Conservation (phyloP, 2,888 invertebrate genomes). For the Habrosyne pyritoides region DNA sequence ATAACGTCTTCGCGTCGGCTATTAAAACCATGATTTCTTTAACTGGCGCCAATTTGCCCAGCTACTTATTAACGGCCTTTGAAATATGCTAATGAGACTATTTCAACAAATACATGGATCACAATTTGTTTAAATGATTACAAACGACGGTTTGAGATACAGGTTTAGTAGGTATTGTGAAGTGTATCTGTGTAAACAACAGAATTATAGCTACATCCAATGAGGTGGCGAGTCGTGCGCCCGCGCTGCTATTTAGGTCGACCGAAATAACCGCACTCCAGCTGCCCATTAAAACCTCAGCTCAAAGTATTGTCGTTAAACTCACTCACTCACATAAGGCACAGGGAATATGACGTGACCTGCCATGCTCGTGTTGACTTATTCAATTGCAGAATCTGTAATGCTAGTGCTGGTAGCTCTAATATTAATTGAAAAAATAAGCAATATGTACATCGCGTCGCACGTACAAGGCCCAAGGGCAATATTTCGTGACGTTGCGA, state of each 20-base stretch:
- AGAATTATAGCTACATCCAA: slow-evolving; percentile 46
- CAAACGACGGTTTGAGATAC: slow-evolving; percentile 31
- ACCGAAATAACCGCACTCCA: slow-evolving; percentile 69
- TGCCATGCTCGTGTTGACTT: too few species aligned
- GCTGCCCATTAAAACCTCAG: slow-evolving; percentile 51
- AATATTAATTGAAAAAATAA: too few species aligned
- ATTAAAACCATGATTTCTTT: not conserved
- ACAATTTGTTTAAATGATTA: slow-evolving; percentile 17
- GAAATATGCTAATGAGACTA: slow-evolving; percentile 31
- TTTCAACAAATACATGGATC: slow-evolving; percentile 19
- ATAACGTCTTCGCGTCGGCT: not conserved
- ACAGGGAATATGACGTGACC: not conserved
- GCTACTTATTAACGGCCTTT: slow-evolving; percentile 25
- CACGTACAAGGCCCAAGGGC: too few species aligned
- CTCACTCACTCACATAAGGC: not conserved
- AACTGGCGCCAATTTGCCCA: not conserved
- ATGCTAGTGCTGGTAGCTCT: not conserved
- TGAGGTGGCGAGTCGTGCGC: slow-evolving; percentile 47
- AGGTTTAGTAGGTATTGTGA: slow-evolving; percentile 30
- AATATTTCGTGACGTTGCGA: too few species aligned
- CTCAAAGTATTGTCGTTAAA: slow-evolving; percentile 21
- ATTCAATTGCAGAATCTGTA: too few species aligned
- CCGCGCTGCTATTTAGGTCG: slow-evolving; percentile 78
- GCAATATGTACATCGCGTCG: too few species aligned
- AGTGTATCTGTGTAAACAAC: slow-evolving; percentile 40